These are phyloP conservation scores for Pelecanus crispus DNA, from an alignment of 2,113 vertebrate species.

Conservation along the genomic window DNA sequence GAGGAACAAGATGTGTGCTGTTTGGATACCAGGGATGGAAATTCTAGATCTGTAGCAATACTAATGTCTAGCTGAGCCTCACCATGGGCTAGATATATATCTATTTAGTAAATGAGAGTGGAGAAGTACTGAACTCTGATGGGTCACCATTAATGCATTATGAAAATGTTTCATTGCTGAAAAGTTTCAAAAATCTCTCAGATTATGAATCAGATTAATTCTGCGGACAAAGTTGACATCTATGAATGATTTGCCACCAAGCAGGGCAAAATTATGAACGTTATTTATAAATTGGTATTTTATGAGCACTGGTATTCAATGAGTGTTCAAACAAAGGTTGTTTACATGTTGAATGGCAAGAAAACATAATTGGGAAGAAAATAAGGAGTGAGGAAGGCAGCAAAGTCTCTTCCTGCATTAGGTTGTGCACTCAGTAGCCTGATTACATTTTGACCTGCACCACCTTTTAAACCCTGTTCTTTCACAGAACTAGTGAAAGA, in stretches of 20 bases:
- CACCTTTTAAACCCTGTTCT: neutral
- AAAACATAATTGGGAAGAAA: neutral
- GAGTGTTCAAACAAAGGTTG: neutral
- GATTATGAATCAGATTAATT: neutral
- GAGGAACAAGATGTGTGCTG: neutral
- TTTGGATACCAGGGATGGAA: neutral
- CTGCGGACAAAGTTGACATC: neutral
- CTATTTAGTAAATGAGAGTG: neutral
- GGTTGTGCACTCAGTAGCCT: neutral
- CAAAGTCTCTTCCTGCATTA: neutral
- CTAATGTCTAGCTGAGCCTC: neutral
- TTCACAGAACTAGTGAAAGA: neutral
- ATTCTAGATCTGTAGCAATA: neutral
- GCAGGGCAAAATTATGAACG: neutral
- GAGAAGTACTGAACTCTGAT: neutral
- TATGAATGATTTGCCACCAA: neutral
- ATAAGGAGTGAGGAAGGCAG: neutral
- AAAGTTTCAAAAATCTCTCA: neutral
- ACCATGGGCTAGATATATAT: neutral
- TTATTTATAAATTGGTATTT: neutral
- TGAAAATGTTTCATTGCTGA: neutral
- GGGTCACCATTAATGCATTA: neutral
- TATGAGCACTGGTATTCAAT: neutral
- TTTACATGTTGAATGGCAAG: neutral
- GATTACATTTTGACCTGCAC: neutral